phyloP scores from a whole-genome alignment of 2,797 vertebrate genomes.

The Gymnoscopelus braueri region DNA sequence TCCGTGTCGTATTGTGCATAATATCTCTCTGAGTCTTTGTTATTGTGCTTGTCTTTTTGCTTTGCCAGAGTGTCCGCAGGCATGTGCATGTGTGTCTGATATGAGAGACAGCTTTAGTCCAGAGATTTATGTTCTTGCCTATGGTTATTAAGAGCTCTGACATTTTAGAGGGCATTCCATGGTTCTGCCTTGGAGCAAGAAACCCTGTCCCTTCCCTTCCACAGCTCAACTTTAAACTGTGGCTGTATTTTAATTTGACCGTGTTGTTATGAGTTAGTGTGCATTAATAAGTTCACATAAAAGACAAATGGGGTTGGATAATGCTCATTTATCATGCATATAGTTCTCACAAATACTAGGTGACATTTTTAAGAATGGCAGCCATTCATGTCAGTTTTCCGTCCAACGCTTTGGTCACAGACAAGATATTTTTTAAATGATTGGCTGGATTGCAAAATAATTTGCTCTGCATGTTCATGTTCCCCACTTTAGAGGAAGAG shows the following conservation, averaged over 20 bases:
- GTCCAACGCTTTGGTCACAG: no score
- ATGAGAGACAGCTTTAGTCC: constrained; percentile 21
- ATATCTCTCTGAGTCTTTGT: no score
- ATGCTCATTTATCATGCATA: constrained; percentile 19
- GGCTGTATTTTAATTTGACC: constrained; percentile 35
- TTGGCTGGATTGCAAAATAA: no score
- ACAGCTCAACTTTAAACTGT: constrained; percentile 14
- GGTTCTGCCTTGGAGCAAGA: not conserved
- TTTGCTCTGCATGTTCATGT: no score
- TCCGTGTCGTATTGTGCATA: no score
- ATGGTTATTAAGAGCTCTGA: constrained; percentile 32
- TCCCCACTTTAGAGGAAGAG: no score
- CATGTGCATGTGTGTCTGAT: not conserved
- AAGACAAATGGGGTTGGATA: constrained; percentile 13
- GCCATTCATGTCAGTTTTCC: no score
- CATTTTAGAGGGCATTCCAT: constrained; percentile 43
- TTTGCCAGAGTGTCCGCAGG: not conserved
- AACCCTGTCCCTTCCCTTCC: not conserved
- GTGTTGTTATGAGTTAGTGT: constrained; percentile 29
- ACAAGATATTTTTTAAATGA: no score
- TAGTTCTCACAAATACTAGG: not conserved
- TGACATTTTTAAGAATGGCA: not conserved
- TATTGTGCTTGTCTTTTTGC: not conserved
- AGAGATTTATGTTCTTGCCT: constrained; percentile 21
- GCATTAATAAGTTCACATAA: constrained; percentile 17